phyloP scores from a whole-genome alignment of 2,888 invertebrate genomes.

The Glaucopsyche alexis region DNA sequence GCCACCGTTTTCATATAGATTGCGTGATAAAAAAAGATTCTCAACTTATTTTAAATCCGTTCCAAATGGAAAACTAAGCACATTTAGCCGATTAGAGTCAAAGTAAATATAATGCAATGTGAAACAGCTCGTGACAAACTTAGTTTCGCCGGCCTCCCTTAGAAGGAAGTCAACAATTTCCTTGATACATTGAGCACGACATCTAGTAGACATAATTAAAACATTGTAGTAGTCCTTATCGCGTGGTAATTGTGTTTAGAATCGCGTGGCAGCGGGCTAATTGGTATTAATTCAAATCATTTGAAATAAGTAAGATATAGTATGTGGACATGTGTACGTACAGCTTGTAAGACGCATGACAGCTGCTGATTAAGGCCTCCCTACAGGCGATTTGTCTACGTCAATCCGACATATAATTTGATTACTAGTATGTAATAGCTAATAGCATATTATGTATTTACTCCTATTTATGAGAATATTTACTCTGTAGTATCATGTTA shows the following conservation, averaged over 20 bases:
- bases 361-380: conserved; percentile 33
- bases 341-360: conserved; percentile 33
- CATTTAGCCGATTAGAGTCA: conserved; percentile 27
- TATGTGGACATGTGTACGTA: conserved; percentile 32
- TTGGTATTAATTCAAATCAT: conserved; percentile 28
- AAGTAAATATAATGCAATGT: conserved; percentile 33
- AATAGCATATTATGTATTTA: not conserved
- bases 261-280: not conserved
- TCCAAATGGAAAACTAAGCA: not conserved
- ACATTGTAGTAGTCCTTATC: conserved; percentile 17
- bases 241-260: conserved; percentile 11
- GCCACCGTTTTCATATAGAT: not conserved
- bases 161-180: conserved; percentile 38
- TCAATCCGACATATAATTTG: conserved; percentile 8
- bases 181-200: conserved; percentile 37
- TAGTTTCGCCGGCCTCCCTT: conserved; percentile 35
- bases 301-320: conserved; percentile 37
- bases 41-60: not conserved
- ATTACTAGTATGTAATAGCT: not conserved
- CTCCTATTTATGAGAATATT: not conserved
- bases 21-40: not conserved
- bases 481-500: not conserved
- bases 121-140: conserved; percentile 38
- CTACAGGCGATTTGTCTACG: conserved; percentile 25
- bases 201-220: conserved; percentile 19